Percentiles rank a stretch among this genome's conserved stretches.
Evolutionary conservation across 1,140 invertebrate species (phyloP).

Genomic region (Drosophila busckii): DNA sequence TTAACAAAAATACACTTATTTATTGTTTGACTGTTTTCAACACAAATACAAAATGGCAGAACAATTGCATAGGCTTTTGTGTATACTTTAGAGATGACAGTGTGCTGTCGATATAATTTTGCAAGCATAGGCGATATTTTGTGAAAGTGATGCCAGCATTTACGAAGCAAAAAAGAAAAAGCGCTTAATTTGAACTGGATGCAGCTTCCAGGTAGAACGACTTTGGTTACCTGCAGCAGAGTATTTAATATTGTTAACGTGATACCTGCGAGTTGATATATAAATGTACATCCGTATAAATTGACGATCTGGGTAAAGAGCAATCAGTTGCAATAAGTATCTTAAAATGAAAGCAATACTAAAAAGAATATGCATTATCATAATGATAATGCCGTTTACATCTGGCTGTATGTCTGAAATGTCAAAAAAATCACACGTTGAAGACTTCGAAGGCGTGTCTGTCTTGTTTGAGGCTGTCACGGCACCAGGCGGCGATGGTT

Average conservation of each 20-base stretch:
- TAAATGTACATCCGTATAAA: too few species aligned
- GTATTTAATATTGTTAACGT: too few species aligned
- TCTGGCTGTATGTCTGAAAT: slow-evolving; percentile 23
- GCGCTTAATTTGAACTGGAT: neutral
- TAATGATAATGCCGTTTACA: too few species aligned
- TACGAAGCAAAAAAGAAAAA: neutral
- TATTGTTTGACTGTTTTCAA: slow-evolving; percentile 19
- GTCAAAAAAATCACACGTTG: slow-evolving; percentile 90
- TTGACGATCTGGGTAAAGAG: neutral
- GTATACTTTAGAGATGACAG: slow-evolving; percentile 30
- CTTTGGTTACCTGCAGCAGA: slow-evolving; percentile 3
- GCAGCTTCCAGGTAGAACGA: slow-evolving; percentile 10
- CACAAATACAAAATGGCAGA: slow-evolving; percentile 44
- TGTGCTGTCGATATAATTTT: too few species aligned
- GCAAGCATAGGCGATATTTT: too few species aligned
- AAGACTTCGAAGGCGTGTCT: slow-evolving; percentile 89
- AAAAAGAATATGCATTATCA: slow-evolving; percentile 84
- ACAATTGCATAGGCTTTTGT: slow-evolving; percentile 80
- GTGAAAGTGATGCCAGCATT: too few species aligned
- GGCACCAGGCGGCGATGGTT: slow-evolving; percentile 84
- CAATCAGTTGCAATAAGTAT: slow-evolving; percentile 14
- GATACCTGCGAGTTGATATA: neutral
- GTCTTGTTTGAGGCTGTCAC: slow-evolving; percentile 90
- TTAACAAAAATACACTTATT: neutral
- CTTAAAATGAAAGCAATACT: slow-evolving; percentile 20